Evolutionary conservation across 2,888 invertebrate species (phyloP).

Genomic region (Brenthis ino): DNA sequence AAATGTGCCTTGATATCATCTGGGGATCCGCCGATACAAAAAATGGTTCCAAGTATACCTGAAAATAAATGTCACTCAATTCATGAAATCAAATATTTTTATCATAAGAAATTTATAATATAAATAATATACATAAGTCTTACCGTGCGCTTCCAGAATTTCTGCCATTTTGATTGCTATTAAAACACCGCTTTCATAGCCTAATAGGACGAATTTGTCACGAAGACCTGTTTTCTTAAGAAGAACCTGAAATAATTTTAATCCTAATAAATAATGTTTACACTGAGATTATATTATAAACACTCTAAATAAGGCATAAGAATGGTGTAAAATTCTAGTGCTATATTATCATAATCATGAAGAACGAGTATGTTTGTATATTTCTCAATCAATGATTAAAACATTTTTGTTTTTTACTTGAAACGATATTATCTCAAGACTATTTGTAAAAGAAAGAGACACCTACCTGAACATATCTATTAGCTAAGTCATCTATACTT

Average conservation of each 20-base stretch:
- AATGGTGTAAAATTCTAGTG: too few species aligned
- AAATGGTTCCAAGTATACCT: constrained; percentile 59
- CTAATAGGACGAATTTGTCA: constrained; percentile 54
- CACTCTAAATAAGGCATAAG: too few species aligned
- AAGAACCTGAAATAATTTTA: constrained; percentile 45
- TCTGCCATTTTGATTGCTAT: constrained; percentile 58
- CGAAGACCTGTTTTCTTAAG: constrained; percentile 45
- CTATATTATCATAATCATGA: too few species aligned
- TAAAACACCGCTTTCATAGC: constrained; percentile 57
- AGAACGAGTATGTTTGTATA: too few species aligned
- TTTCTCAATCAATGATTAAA: background rate
- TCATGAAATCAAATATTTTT: background rate
- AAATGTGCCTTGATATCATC: constrained; percentile 45
- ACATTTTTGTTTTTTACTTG: background rate
- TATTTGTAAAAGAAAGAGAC: background rate
- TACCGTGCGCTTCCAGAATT: constrained; percentile 59
- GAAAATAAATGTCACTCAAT: constrained; percentile 2
- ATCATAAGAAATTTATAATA: background rate
- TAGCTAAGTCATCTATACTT: constrained; percentile 48
- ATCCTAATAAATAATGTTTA: background rate
- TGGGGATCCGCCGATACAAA: constrained; percentile 57
- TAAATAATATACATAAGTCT: constrained; percentile 14
- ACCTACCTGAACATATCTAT: constrained; percentile 47
- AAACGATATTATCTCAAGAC: background rate
- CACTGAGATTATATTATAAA: too few species aligned